Evolutionary conservation across 2,113 vertebrate species (phyloP).

Genomic region (Micromys minutus): DNA sequence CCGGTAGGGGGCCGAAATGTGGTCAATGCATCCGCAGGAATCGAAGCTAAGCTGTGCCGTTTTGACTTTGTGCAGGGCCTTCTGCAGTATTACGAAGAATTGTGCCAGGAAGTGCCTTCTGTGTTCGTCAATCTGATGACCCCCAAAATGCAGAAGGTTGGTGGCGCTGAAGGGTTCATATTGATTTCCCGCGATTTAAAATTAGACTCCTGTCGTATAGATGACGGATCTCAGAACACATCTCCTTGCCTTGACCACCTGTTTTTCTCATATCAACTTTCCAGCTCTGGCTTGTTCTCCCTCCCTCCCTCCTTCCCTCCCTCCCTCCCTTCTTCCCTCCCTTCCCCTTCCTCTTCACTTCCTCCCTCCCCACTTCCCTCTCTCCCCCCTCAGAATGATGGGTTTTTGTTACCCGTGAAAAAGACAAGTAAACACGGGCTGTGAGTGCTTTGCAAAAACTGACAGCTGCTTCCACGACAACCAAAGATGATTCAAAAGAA

Average conservation of each 20-base stretch:
- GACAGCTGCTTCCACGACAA: slow-evolving; percentile 21
- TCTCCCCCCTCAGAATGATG: slow-evolving; percentile 4
- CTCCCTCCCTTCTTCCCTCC: not conserved
- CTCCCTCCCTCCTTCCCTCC: not conserved
- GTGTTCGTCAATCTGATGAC: slow-evolving; percentile 87
- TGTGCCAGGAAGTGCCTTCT: slow-evolving; percentile 84
- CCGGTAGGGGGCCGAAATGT: not conserved
- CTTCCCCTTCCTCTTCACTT: not conserved
- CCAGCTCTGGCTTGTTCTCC: not conserved
- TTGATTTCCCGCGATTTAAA: slow-evolving; percentile 38
- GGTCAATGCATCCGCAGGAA: slow-evolving; percentile 44
- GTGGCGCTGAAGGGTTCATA: slow-evolving; percentile 60
- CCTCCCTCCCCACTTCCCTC: too few species aligned
- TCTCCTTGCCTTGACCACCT: not conserved
- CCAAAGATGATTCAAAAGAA: slow-evolving; percentile 53
- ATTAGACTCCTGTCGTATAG: slow-evolving; percentile 22
- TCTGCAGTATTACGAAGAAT: slow-evolving; percentile 86
- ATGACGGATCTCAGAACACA: slow-evolving; percentile 45
- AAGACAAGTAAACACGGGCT: slow-evolving; percentile 53
- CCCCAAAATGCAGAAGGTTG: slow-evolving; percentile 88
- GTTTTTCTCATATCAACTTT: slow-evolving; percentile 44
- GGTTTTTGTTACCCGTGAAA: slow-evolving; percentile 65
- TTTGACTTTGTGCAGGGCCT: slow-evolving; percentile 83
- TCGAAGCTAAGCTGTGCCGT: slow-evolving; percentile 35
- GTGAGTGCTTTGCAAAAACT: slow-evolving; percentile 43